A percentile compares a stretch with the other conserved stretches of the same genome.
These are phyloP conservation scores for Hemaris fuciformis DNA, from an alignment of 2,888 invertebrate genomes.

Conservation along the genomic window DNA sequence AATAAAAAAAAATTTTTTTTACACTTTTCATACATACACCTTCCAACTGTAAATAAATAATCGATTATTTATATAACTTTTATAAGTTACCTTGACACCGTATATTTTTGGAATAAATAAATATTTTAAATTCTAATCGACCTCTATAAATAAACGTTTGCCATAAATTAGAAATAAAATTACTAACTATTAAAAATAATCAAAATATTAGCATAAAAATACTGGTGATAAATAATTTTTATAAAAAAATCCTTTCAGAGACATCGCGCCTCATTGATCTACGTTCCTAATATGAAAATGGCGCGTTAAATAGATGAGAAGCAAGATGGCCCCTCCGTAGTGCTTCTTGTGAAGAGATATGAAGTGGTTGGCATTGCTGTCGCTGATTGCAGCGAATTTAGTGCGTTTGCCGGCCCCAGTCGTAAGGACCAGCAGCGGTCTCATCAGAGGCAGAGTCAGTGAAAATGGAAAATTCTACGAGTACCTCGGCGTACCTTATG, in stretches of 20 bases:
- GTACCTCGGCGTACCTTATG: conserved; percentile 72
- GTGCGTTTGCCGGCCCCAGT: conserved; percentile 63
- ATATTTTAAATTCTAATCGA: not conserved
- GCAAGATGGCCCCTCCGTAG: not conserved
- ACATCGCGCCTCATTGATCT: not conserved
- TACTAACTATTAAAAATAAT: not conserved
- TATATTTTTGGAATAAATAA: not conserved
- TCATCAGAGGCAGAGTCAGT: conserved; percentile 59
- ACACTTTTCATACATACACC: no score
- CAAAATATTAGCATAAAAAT: no score
- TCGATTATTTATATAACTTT: not conserved
- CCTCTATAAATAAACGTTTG: no score
- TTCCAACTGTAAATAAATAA: not conserved
- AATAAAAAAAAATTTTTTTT: no score
- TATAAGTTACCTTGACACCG: not conserved
- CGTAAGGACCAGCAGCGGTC: conserved; percentile 51
- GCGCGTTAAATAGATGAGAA: not conserved
- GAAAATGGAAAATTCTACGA: conserved; percentile 58
- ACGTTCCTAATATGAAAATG: not conserved
- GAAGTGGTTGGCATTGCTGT: conserved; percentile 65
- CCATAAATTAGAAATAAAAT: not conserved
- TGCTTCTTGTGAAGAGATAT: conserved; percentile 26
- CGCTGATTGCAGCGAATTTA: conserved; percentile 58
- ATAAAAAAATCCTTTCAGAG: not conserved
- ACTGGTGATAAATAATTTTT: not conserved